Conservation (phyloP, 1,140 invertebrate species). For the Telenomus remus region DNA sequence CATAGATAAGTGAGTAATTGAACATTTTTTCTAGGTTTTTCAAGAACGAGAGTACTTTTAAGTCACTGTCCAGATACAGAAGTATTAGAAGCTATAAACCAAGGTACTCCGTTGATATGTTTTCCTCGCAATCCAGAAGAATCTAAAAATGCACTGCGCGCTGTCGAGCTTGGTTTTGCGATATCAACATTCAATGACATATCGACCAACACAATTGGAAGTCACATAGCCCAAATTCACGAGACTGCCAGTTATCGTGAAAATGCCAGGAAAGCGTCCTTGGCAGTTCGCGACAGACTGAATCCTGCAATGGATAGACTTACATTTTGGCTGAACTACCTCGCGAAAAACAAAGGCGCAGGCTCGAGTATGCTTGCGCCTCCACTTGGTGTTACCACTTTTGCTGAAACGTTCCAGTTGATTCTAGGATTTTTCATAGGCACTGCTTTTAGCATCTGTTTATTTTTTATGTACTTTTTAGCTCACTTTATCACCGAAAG, state of each 20-base stretch:
- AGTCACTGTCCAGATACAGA: constrained; percentile 70
- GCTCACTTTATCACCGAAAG: constrained; percentile 37
- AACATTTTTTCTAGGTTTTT: no score
- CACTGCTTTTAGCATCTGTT: constrained; percentile 56
- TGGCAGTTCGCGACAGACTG: constrained; percentile 67
- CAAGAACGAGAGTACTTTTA: constrained; percentile 65
- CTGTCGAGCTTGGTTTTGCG: constrained; percentile 65
- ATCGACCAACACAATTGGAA: constrained; percentile 44
- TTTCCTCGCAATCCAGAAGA: constrained; percentile 67
- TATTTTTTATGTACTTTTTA: constrained; percentile 49
- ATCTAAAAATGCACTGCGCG: constrained; percentile 61
- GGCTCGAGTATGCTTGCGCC: constrained; percentile 58
- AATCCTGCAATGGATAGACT: constrained; percentile 69
- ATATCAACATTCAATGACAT: constrained; percentile 48
- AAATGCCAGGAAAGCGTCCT: constrained; percentile 64
- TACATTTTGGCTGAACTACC: constrained; percentile 67
- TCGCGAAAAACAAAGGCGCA: constrained; percentile 62
- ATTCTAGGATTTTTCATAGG: constrained; percentile 66
- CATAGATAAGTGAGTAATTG: no score
- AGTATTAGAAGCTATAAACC: constrained; percentile 67
- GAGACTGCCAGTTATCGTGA: constrained; percentile 63
- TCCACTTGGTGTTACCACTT: constrained; percentile 54
- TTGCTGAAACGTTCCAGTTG: constrained; percentile 64
- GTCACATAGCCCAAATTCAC: constrained; percentile 58
- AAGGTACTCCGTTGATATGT: constrained; percentile 71